These are phyloP conservation scores for Drosophila sp. DNA, from an alignment of 1,140 invertebrate genomes.

Conservation along the genomic window DNA sequence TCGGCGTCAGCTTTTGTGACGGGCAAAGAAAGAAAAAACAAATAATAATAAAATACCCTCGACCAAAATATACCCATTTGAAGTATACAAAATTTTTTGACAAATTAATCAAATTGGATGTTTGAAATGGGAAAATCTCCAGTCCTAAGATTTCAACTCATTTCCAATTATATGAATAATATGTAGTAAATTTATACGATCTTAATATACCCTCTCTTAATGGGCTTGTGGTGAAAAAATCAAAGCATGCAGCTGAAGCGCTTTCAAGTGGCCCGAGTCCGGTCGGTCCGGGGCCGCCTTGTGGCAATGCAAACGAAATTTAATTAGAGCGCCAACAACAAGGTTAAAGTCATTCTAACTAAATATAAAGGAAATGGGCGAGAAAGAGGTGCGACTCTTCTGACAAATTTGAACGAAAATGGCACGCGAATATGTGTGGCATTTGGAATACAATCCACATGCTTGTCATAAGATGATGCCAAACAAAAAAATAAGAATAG, in stretches of 20 bases:
- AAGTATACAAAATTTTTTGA: not conserved
- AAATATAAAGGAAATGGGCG: not conserved
- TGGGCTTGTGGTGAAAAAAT: slow-evolving; percentile 29
- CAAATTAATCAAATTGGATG: too few relatives aligned
- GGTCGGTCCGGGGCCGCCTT: slow-evolving; percentile 28
- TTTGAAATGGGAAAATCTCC: too few relatives aligned
- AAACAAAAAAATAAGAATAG: not conserved
- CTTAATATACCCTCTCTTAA: not conserved
- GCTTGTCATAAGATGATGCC: not conserved
- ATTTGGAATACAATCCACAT: slow-evolving; percentile 20
- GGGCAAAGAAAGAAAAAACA: slow-evolving; percentile 27
- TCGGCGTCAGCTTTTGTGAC: slow-evolving; percentile 45
- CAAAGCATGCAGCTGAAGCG: slow-evolving; percentile 34
- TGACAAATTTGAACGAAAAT: slow-evolving; percentile 18
- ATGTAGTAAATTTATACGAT: not conserved
- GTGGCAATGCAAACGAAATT: slow-evolving; percentile 60
- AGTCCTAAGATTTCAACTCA: not conserved
- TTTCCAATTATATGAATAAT: too few relatives aligned
- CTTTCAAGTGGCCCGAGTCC: slow-evolving; percentile 29
- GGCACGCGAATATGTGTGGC: too few relatives aligned
- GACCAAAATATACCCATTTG: not conserved
- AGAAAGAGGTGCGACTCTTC: slow-evolving; percentile 23
- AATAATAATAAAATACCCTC: slow-evolving; percentile 15
- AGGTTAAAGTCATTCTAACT: slow-evolving; percentile 69
- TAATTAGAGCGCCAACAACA: slow-evolving; percentile 70